A percentile compares a stretch with the other conserved stretches of the same genome.
phyloP scores from a whole-genome alignment of 2,113 vertebrate genomes.

The Megaptera novaeangliae region DNA sequence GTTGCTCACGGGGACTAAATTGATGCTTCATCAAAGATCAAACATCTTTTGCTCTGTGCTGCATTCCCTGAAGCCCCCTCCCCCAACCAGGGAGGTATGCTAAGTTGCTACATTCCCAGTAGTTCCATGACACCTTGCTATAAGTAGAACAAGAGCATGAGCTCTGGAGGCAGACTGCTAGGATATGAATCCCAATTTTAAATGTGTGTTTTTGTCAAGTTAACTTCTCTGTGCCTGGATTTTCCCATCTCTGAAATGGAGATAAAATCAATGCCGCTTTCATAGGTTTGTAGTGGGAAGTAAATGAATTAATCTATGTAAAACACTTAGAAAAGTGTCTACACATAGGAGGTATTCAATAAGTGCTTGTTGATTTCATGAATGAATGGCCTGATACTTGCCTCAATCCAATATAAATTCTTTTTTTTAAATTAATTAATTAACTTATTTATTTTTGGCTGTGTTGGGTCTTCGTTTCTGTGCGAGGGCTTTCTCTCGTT shows the following conservation, averaged over 20 bases:
- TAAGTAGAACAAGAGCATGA: not conserved
- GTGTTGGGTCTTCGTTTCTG: too few relatives aligned
- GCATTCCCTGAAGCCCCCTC: not conserved
- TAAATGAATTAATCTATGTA: not conserved
- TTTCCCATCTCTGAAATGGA: not conserved
- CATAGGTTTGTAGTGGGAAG: not conserved
- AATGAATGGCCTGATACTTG: not conserved
- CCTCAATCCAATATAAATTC: not conserved
- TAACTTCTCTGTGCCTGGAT: not conserved
- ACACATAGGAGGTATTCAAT: not conserved
- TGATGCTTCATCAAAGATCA: not conserved
- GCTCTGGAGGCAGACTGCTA: not conserved
- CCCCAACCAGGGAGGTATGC: not conserved
- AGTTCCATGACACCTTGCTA: not conserved
- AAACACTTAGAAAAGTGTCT: not conserved
- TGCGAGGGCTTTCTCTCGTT: too few relatives aligned
- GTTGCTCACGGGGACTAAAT: not conserved
- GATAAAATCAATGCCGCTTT: not conserved
- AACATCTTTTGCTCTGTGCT: not conserved
- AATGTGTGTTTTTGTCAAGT: not conserved
- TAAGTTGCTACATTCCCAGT: not conserved
- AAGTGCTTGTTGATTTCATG: not conserved
- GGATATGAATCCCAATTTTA: not conserved
- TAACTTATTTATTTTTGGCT: too few relatives aligned
- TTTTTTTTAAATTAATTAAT: not conserved